Percentiles rank a stretch among this genome's conserved stretches.
These are phyloP conservation scores for Regulus satrapa DNA, from an alignment of 2,113 vertebrate genomes.

Conservation along the genomic window DNA sequence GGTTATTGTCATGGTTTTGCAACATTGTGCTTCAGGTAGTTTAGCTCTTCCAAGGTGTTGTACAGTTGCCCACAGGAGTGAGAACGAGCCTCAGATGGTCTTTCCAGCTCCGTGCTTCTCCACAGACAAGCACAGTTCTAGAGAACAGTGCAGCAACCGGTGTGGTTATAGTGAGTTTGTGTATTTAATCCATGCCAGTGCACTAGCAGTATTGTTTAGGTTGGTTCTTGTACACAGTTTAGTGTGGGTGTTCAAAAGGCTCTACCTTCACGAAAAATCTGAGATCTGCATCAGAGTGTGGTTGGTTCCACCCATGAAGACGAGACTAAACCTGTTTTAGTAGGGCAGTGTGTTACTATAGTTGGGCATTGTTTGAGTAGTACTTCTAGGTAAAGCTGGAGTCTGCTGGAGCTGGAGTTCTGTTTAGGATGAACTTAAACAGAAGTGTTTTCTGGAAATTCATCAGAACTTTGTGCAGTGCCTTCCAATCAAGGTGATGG, in stretches of 20 bases:
- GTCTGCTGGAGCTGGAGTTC: too few relatives aligned
- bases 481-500: fast-evolving
- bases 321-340: neutral
- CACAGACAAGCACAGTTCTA: neutral
- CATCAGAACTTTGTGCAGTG: neutral
- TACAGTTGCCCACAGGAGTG: neutral
- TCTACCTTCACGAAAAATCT: neutral
- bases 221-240: neutral
- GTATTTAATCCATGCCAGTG: neutral
- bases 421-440: neutral
- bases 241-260: neutral
- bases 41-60: neutral
- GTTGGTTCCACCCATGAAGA: neutral
- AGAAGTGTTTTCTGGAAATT: neutral
- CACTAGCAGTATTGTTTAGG: neutral
- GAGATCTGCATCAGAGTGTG: neutral
- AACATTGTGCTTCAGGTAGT: neutral
- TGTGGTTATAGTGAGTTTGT: neutral
- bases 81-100: neutral
- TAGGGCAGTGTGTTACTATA: neutral
- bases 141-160: fast-evolving
- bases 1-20: neutral
- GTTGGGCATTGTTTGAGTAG: neutral
- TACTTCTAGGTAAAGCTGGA: neutral
- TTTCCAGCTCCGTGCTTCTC: neutral